Evolutionary conservation across 2,888 invertebrate genomes (phyloP), one percentile per base, ranked within the genome.

Genomic region (Zaprionus obscuricornis): DNA sequence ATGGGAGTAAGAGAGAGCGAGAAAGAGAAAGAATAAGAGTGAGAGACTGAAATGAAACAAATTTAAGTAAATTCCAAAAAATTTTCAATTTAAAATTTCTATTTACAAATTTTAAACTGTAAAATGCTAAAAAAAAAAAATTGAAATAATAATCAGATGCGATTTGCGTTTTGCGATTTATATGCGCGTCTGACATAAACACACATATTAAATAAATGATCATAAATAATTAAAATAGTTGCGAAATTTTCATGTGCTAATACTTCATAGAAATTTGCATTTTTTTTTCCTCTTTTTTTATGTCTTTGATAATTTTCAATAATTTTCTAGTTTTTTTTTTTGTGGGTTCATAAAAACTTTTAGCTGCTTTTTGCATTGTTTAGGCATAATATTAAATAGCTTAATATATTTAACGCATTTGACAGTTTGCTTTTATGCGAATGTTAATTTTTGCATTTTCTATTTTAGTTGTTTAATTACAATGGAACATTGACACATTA

Each of bases 171-270:
- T n/a, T n/a, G n/a, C n/a, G n/a, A n/a, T n/a, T n/a, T 39, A 8
- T 37, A 31, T 18, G 51, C 59, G 63, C 42, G 37, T 27, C 24
- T 63, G 70, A 39, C 58, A 70, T 58, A 36, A 54, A 40, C 43
- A 63, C 66, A 63, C 42, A 78, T 62, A 62, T 63, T 74, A 63
- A 56, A 55, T 71, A 55, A 66, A 66, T 79, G 68, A 65, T 68
- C 66, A 63, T 66, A 64, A 69, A 74, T 74, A 72, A 74, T 74
- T 72, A 59, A 69, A 74, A 69, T 65, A 57, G 63, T 70, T 64
- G 52, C 26, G 26, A 34, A 5, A 8, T 52, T 18, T n/a, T n/a
- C n/a, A n/a, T n/a, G n/a, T n/a, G n/a, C n/a, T n/a, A n/a, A n/a
- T n/a, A n/a, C n/a, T n/a, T n/a, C n/a, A n/a, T n/a, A n/a, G n/a